Conservation (phyloP, 2,888 invertebrate genomes). For the Luffia ferchaultella region DNA sequence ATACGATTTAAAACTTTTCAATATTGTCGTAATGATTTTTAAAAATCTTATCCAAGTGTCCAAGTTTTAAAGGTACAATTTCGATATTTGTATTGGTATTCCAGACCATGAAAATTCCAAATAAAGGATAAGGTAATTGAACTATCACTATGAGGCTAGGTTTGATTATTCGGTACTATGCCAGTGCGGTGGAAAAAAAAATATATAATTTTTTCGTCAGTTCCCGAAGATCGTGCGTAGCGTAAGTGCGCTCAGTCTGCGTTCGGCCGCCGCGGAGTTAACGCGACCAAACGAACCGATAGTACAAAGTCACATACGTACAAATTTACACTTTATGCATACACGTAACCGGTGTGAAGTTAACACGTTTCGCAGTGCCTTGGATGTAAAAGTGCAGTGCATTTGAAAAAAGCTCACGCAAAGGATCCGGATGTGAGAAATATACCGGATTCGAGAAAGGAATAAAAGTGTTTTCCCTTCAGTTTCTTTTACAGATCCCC, state of each 20-base stretch:
- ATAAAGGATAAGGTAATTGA: conserved; percentile 43
- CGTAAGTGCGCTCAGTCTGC: conserved; percentile 64
- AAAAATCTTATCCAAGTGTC: background rate
- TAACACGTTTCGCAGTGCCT: background rate
- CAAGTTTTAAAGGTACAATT: background rate
- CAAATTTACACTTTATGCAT: background rate
- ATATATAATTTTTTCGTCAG: conserved; percentile 58
- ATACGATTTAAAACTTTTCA: background rate
- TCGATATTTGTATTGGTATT: no score
- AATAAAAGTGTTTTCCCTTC: background rate
- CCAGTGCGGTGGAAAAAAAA: conserved; percentile 40
- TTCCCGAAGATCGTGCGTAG: conserved; percentile 57
- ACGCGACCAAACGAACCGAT: conserved; percentile 45
- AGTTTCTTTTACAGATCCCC: background rate
- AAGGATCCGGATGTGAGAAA: no score
- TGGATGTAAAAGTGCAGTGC: background rate
- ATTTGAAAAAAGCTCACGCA: no score
- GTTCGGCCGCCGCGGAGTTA: conserved; percentile 46
- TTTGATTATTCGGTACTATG: conserved; percentile 45
- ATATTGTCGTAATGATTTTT: background rate
- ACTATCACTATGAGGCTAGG: conserved; percentile 53
- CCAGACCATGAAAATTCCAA: conserved; percentile 18
- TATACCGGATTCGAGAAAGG: no score
- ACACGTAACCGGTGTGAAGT: background rate
- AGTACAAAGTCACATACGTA: conserved; percentile 40